Conservation (phyloP, 2,888 invertebrate species). For the Drosophila robusta region DNA sequence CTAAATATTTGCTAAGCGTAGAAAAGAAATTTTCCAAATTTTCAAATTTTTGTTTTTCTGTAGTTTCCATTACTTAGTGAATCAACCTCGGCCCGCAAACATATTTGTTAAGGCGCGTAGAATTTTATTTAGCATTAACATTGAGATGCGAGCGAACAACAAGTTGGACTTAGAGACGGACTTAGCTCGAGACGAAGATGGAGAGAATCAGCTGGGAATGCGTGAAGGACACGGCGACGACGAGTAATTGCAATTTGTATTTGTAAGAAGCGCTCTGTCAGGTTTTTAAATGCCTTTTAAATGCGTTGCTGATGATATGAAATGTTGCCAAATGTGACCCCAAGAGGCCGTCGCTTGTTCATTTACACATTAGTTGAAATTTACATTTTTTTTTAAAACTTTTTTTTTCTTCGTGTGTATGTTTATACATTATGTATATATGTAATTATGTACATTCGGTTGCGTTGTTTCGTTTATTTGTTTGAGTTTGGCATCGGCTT, state of each 20-base stretch:
- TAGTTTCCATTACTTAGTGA: no score
- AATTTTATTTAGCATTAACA: slow-evolving; percentile 69
- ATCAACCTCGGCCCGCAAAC: slow-evolving; percentile 40
- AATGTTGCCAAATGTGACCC: slow-evolving; percentile 78
- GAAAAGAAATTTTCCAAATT: no score
- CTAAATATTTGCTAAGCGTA: no score
- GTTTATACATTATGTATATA: slow-evolving; percentile 4
- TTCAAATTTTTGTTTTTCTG: no score
- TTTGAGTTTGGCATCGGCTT: slow-evolving; percentile 64
- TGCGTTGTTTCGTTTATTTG: slow-evolving; percentile 52
- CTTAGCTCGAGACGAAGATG: slow-evolving; percentile 38
- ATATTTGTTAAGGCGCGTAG: slow-evolving; percentile 51
- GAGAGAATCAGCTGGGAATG: slow-evolving; percentile 61
- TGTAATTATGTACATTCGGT: slow-evolving; percentile 42
- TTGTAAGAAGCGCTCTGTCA: slow-evolving; percentile 61
- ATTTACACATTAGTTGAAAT: slow-evolving; percentile 78
- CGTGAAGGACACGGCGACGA: slow-evolving; percentile 69
- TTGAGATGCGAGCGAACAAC: slow-evolving; percentile 22
- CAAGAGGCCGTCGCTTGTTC: slow-evolving; percentile 72
- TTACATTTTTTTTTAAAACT: slow-evolving; percentile 51
- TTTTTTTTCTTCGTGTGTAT: slow-evolving; percentile 1
- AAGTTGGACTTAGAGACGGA: slow-evolving; percentile 23
- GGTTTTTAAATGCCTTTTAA: slow-evolving; percentile 58
- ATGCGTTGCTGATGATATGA: slow-evolving; percentile 73
- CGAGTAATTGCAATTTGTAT: slow-evolving; percentile 56